Evolutionary conservation across 1,140 invertebrate genomes (phyloP), one percentile per base, ranked within the genome.

Genomic region (Caerostris extrusa): DNA sequence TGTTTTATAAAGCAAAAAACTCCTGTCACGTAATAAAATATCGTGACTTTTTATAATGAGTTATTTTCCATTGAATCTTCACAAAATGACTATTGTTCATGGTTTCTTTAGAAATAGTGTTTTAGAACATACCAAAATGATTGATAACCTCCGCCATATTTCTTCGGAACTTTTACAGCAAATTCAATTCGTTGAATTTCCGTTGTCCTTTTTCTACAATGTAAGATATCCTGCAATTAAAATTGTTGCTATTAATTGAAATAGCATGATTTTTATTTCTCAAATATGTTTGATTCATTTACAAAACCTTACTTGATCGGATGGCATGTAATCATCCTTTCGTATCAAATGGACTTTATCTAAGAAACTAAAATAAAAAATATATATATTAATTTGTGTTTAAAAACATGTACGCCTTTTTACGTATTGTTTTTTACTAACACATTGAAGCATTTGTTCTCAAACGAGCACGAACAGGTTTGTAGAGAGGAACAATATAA

Each of bases 111-210:
- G 14, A 5, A 64, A 88, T 17, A 5, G 8, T 67, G 7, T 64
- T 3, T 64, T 4, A 34, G 50, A 64, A 64, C 90, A 90, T 85
- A 95, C 96, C 97, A 97, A 95, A 98, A 98, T 50, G 97, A 96
- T 94, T 97, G 97, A 19, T 96, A 95, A 3, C 97, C 97, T 10
- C 97, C 97, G 3, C 97, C 97, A 96, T 97, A 97, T 85, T 96
- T 96, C 95, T 97, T 97, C 7, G 97, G 97, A 12, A 97, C 96
- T 95, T 97, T 97, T 58, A 98, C 97, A 95, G 97, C 96, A 95
- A 98, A 98, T 93, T 97, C 97, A 88, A 98, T 97, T 96, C 97
- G 97, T 94, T 97, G 97, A 95, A 98, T 98, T 60, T 97, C 97
- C 3, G 97, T 97, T 2, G 97, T 98, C 93, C 97, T 97, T 94